A percentile compares a stretch with the other conserved stretches of the same genome.
These are phyloP conservation scores for Schizopygopsis malacanthus DNA, from an alignment of 2,797 vertebrate species.

Conservation along the genomic window DNA sequence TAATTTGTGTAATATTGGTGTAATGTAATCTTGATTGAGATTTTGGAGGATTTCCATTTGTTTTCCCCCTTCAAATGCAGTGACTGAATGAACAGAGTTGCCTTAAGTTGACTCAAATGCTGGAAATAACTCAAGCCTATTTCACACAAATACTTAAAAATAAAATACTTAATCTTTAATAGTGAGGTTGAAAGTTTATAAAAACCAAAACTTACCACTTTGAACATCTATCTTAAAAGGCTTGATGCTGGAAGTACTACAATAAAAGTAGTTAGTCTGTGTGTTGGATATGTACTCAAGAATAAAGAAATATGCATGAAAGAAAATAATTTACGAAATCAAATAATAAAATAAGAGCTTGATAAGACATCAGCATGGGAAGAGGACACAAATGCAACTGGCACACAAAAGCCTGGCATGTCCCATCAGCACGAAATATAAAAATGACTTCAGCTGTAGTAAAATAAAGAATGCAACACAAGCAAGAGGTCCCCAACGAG, in stretches of 20 bases:
- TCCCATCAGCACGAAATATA: slow-evolving; percentile 7
- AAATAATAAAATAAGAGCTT: neutral
- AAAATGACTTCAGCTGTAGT: neutral
- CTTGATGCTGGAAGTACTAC: neutral
- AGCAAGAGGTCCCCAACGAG: neutral
- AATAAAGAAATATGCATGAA: neutral
- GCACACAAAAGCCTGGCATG: neutral
- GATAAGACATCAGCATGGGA: neutral
- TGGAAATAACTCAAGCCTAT: neutral
- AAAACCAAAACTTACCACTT: neutral
- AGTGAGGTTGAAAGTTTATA: neutral
- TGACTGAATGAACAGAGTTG: neutral
- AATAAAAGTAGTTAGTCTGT: neutral
- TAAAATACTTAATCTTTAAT: neutral
- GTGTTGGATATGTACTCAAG: neutral
- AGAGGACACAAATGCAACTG: neutral
- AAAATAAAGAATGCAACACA: slow-evolving; percentile 15
- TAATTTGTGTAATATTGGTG: neutral
- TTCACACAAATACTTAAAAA: neutral
- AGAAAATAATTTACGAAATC: neutral
- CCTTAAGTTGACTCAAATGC: neutral
- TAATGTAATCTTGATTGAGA: neutral
- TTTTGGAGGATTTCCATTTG: neutral
- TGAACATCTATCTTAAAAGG: neutral
- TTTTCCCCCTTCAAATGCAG: neutral